Percentiles rank a stretch among this genome's conserved stretches.
Evolutionary conservation across 2,888 invertebrate species (phyloP).

Genomic region (Sarcophaga rosellei): DNA sequence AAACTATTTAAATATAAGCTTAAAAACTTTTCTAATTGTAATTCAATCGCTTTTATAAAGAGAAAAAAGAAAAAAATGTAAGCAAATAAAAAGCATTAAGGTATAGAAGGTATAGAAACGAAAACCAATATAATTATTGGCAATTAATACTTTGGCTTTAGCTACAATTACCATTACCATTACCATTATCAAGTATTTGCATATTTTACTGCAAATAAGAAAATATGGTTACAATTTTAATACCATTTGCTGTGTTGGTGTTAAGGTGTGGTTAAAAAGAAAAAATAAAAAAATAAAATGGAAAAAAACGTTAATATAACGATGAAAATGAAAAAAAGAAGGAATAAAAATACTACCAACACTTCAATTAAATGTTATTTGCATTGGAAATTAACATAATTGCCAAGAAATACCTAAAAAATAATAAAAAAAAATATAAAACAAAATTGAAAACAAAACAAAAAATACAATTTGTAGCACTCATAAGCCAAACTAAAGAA

Average conservation of each 20-base stretch:
- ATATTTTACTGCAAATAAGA: conserved; percentile 58
- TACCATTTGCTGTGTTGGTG: conserved; percentile 54
- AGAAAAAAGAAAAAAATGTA: neutral
- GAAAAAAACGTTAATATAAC: neutral
- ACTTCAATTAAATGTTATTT: conserved; percentile 81
- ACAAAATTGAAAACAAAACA: no score
- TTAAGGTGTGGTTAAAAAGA: conserved; percentile 60
- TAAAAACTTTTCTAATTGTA: neutral
- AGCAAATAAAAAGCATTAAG: conserved; percentile 13
- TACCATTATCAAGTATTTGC: conserved; percentile 65
- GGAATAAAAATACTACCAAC: conserved; percentile 63
- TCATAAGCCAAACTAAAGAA: conserved; percentile 45
- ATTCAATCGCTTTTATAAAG: neutral
- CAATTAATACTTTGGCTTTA: conserved; percentile 73
- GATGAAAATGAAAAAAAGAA: conserved; percentile 34
- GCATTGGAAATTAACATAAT: conserved; percentile 81
- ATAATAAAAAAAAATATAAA: neutral
- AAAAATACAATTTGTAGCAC: conserved; percentile 24
- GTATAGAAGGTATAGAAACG: conserved; percentile 49
- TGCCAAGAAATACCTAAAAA: conserved; percentile 73
- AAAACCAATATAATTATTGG: conserved; percentile 80
- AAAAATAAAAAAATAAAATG: conserved; percentile 17
- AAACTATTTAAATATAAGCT: conserved; percentile 6
- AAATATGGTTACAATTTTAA: conserved; percentile 53
- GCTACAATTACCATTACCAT: conserved; percentile 65